Evolutionary conservation across 2,113 vertebrate species (phyloP), one percentile per base, ranked within the genome.

Genomic region (Tragelaphus strepsiceros): DNA sequence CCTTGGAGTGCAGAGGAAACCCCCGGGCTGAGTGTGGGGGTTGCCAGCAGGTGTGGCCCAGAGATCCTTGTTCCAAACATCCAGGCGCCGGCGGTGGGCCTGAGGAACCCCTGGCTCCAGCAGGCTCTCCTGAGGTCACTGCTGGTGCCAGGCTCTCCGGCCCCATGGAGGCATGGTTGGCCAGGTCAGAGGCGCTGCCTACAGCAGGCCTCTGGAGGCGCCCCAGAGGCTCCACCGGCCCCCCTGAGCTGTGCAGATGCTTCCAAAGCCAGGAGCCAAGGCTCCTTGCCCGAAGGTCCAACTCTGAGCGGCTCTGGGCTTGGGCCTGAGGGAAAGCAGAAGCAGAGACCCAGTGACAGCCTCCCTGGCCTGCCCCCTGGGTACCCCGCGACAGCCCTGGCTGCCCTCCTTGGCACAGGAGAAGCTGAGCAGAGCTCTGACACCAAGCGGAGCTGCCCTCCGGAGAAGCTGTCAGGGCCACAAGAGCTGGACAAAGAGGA

Each of bases 221-320:
- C 3, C 98, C 97, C 56, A 98, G 53, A 19, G 96, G n/a, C 78
- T 92, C 77, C 89, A 39, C 2, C 1, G 24, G 5, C 1, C 53
- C 35, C 26, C 43, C 26, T 3, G 84, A 92, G 59, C 51, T 88
- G 30, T 83, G 78, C 26, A 2, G 15, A 58, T 0, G 54, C 80
- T 91, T 97, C 95, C 84, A 62, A 95, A 78, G 74, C 96, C 97
- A 93, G 95, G 93, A 71, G 19, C 67, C 91, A 39, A 3, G 30
- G 90, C 71, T 88, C 94, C 91, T 19, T 80, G 98, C 98, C 39
- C 5, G 91, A 53, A 99, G 97, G 94, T 99, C 99, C 88, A 97
- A 96, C 97, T 99, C 98, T 0, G 99, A 99, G 95, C 56, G 85
- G 96, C 99, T 99, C 92, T 98, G 97, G 32, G 86, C 64, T 91